Evolutionary conservation across 2,888 invertebrate species (phyloP).

Genomic region (Pseudococcus viburni): DNA sequence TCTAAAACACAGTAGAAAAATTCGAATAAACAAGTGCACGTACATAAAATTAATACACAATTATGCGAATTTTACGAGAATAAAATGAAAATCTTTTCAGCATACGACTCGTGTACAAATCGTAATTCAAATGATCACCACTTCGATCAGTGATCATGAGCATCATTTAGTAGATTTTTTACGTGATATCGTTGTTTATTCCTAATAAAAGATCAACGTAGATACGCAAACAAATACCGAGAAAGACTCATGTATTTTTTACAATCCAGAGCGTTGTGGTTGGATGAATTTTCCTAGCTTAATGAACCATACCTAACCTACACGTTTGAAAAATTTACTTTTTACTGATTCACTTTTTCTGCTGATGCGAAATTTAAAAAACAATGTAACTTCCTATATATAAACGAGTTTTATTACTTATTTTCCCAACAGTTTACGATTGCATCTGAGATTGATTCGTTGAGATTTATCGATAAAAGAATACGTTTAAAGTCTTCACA

Average conservation of each 20-base stretch:
- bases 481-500: background rate
- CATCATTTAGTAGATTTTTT: background rate
- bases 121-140: slow-evolving; percentile 14
- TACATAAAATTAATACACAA: background rate
- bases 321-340: slow-evolving; percentile 35
- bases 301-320: background rate
- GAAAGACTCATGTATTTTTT: slow-evolving; percentile 5
- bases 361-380: background rate
- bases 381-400: slow-evolving; percentile 53
- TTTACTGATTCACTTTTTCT: slow-evolving; percentile 41
- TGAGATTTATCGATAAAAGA: slow-evolving; percentile 33
- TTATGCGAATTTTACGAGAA: slow-evolving; percentile 28
- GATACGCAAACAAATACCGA: slow-evolving; percentile 6
- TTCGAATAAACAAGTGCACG: background rate
- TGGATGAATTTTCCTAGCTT: slow-evolving; percentile 5
- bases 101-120: background rate
- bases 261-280: slow-evolving; percentile 24
- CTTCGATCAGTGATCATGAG: background rate
- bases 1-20: background rate
- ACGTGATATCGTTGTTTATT: background rate
- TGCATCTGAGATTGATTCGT: slow-evolving; percentile 49
- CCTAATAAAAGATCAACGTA: background rate
- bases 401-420: slow-evolving; percentile 51
- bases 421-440: slow-evolving; percentile 42
- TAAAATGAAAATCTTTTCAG: background rate